Evolutionary conservation across 2,797 vertebrate genomes (phyloP), one percentile per base, ranked within the genome.

Genomic region (Rousettus madagascariensis): DNA sequence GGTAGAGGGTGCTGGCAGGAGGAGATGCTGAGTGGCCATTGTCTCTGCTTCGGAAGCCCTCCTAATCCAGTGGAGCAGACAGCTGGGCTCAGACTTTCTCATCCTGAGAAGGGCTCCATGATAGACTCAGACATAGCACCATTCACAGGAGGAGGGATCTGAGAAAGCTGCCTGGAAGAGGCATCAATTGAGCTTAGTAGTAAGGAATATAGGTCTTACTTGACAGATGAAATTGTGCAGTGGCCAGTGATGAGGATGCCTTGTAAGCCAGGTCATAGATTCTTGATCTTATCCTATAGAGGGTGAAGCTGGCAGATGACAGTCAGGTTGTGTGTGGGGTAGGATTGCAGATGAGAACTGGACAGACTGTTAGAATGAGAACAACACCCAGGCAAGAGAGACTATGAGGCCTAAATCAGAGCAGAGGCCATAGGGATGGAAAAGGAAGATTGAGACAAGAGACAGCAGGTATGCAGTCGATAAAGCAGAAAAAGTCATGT

Each of bases 141-240:
- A 3, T 7, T 74, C 69, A 66, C 86, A 87, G 82, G 63, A 22
- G 43, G 74, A 61, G 6, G 6, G 11, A 20, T 51, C 53, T 46
- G 66, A 33, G 84, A 85, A 68, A 51, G 63, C 72, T 91, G 24
- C 28, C 72, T 53, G 41, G 53, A 88, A 38, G 80, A 53, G 26
- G 43, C 36, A 26, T 20, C 41, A 12, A 19, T 0, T 59, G 65
- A 13, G 19, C 61, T 55, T 41, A 30, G 30, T 20, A 41, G 91
- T 43, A 59, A 43, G 41, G 22, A 86, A 71, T 30, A 38, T 2
- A 49, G 41, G 46, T 80, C 74, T 93, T 57, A 6, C 41, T 10
- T 66, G 59, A 59, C n/a, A 68, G 79, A n/a, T 41, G 78, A 77
- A 46, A 10, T 15, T 77, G 41, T 30, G 43, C 51, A 71, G 38